phyloP scores from a whole-genome alignment of 1,140 invertebrate species.

The Aphidius gifuensis region DNA sequence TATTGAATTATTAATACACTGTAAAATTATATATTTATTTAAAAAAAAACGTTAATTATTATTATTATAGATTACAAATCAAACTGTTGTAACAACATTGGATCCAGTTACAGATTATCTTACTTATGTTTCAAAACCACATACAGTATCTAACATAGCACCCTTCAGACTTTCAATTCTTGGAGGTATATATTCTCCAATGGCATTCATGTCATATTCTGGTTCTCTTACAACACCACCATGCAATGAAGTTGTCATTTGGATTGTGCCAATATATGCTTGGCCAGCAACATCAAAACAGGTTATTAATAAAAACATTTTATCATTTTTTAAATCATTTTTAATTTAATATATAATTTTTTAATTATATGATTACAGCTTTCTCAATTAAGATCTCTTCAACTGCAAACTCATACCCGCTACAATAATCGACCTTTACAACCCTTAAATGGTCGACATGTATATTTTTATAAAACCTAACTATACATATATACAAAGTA shows the following conservation, averaged over 20 bases:
- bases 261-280: constrained; percentile 80
- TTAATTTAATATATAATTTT: background rate
- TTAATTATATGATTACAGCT: background rate
- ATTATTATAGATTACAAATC: too few species aligned
- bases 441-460: constrained; percentile 60
- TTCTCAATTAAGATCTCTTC: background rate
- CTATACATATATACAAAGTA: too few species aligned
- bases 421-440: constrained; percentile 71
- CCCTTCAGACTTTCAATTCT: constrained; percentile 8
- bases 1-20: background rate
- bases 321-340: background rate
- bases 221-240: constrained; percentile 93
- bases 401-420: constrained; percentile 59
- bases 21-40: too few species aligned
- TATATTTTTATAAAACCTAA: constrained; percentile 41
- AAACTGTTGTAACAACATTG: too few species aligned
- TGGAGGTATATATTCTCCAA: background rate
- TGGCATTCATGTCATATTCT: constrained; percentile 73
- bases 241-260: constrained; percentile 86
- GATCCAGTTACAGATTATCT: too few species aligned
- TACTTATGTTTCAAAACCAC: too few species aligned
- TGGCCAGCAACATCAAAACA: constrained; percentile 67
- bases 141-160: too few species aligned
- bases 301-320: constrained; percentile 50
- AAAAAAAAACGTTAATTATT: too few species aligned